Evolutionary conservation across 2,797 vertebrate genomes (phyloP).

Genomic region (Coregonus suidteri): DNA sequence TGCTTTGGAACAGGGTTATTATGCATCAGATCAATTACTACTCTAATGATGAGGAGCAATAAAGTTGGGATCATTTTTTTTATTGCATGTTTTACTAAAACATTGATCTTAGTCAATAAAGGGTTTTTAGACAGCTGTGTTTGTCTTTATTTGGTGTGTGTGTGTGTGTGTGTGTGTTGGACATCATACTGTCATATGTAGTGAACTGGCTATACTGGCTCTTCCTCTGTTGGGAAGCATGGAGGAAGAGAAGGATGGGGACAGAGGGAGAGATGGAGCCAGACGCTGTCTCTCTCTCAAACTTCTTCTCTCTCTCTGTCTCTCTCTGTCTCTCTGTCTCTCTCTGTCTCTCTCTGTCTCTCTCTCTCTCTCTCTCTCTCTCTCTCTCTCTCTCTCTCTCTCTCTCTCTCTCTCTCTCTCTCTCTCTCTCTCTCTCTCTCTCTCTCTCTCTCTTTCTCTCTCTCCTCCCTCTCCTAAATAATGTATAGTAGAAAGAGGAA

Average conservation of each 20-base stretch:
- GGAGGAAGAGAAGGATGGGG: background rate
- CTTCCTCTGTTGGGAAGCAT: background rate
- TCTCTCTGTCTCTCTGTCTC: background rate
- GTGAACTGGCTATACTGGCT: background rate
- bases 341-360: too few relatives aligned
- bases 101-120: conserved; percentile 80
- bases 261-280: background rate
- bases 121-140: conserved; percentile 74
- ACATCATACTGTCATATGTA: background rate
- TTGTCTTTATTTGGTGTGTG: conserved; percentile 38
- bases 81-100: conserved; percentile 84
- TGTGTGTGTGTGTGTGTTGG: conserved; percentile 20
- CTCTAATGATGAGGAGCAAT: conserved; percentile 79
- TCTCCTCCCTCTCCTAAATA: background rate
- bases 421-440: too few relatives aligned
- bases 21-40: conserved; percentile 80
- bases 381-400: conserved; percentile 7
- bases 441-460: too few relatives aligned
- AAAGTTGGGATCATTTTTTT: conserved; percentile 79
- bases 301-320: conserved; percentile 11
- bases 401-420: too few relatives aligned
- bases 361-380: background rate
- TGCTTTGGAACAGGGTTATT: conserved; percentile 73
- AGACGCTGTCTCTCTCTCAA: background rate
- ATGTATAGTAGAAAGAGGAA: background rate